Evolutionary conservation across 2,113 vertebrate genomes (phyloP).

Genomic region (Indri indri): DNA sequence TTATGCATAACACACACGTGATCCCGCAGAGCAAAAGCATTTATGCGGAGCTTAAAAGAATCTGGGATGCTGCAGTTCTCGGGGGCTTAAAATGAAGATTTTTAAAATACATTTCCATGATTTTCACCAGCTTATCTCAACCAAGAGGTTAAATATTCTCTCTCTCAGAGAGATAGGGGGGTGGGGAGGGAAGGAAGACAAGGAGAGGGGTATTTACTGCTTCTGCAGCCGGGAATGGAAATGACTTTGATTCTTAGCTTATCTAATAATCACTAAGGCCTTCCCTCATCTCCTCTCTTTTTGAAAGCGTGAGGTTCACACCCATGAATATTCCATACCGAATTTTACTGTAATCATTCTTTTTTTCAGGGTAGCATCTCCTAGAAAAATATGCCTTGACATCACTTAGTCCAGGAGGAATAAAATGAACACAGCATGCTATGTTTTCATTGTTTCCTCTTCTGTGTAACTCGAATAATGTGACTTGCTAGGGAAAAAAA

Average conservation of each 20-base stretch:
- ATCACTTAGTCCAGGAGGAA: background rate
- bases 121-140: conserved; percentile 66
- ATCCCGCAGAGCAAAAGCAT: conserved; percentile 70
- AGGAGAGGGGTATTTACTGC: background rate
- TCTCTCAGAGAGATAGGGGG: background rate
- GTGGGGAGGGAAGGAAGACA: background rate
- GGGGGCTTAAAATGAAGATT: conserved; percentile 69
- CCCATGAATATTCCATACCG: background rate
- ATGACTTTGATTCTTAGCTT: background rate
- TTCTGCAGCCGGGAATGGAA: background rate
- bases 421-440: accelerated
- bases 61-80: conserved; percentile 65
- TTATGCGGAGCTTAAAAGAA: conserved; percentile 73
- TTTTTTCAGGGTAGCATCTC: background rate
- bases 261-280: background rate
- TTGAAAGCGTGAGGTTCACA: background rate
- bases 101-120: conserved; percentile 71
- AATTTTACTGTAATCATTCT: background rate
- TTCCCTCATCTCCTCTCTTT: background rate
- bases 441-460: background rate
- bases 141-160: conserved; percentile 62
- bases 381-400: background rate
- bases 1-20: conserved; percentile 87
- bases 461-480: background rate
- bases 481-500: background rate